Evolutionary conservation across 2,888 invertebrate species (phyloP).

Genomic region (Ecliptopera silaceata): DNA sequence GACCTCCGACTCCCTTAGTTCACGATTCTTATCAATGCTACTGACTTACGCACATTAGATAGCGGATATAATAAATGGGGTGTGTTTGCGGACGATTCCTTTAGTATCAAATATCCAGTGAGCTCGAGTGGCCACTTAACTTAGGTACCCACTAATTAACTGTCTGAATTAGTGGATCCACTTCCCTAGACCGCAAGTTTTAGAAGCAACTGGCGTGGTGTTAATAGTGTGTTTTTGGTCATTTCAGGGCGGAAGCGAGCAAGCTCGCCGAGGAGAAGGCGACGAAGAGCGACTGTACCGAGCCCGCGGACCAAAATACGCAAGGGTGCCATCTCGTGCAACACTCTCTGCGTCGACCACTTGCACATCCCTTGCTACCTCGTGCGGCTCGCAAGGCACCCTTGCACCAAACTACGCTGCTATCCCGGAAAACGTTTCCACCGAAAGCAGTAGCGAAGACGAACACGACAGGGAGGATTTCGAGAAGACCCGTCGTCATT

Average conservation of each 20-base stretch:
- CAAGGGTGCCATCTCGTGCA: conserved; percentile 75
- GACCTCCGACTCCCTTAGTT: conserved; percentile 66
- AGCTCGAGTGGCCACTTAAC: conserved; percentile 51
- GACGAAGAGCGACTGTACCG: conserved; percentile 75
- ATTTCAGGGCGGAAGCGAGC: conserved; percentile 75
- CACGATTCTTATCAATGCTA: conserved; percentile 63
- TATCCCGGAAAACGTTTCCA: conserved; percentile 69
- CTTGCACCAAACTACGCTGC: conserved; percentile 72
- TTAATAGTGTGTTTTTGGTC: conserved; percentile 35
- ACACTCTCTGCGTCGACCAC: conserved; percentile 84
- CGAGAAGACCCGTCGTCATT: conserved; percentile 82
- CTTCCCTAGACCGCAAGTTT: neutral
- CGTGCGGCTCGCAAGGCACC: conserved; percentile 76
- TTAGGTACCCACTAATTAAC: conserved; percentile 42
- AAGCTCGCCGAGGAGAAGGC: conserved; percentile 67
- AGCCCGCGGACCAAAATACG: conserved; percentile 73
- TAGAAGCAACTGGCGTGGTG: conserved; percentile 13
- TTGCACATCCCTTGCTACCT: conserved; percentile 83
- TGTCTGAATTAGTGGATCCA: conserved; percentile 18
- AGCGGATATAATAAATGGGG: conserved; percentile 77
- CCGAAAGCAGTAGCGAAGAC: conserved; percentile 79
- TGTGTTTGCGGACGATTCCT: conserved; percentile 68
- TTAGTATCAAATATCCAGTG: conserved; percentile 64
- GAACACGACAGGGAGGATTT: conserved; percentile 68
- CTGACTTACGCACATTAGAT: conserved; percentile 74